Evolutionary conservation across 2,113 vertebrate species (phyloP).

Genomic region (Alexandromys fortis): DNA sequence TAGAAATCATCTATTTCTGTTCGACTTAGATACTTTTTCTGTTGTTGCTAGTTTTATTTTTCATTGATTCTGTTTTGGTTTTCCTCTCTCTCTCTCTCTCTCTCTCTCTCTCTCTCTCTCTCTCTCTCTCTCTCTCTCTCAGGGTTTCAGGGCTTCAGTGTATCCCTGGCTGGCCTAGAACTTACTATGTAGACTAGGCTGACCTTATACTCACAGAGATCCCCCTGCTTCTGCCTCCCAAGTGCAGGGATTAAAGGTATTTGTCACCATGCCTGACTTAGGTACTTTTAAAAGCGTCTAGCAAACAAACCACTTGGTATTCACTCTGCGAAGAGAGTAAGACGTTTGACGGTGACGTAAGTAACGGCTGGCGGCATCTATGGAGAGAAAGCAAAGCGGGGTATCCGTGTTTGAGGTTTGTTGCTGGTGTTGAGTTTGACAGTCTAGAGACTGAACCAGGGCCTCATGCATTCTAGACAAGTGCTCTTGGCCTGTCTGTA

Average conservation of each 20-base stretch:
- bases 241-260: background rate
- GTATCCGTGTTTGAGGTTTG: background rate
- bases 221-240: background rate
- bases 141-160: background rate
- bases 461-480: background rate
- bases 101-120: no score
- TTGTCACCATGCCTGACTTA: background rate
- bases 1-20: background rate
- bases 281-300: background rate
- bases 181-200: background rate
- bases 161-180: background rate
- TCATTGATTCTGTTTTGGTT: background rate
- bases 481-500: background rate
- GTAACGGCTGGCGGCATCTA: background rate
- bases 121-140: no score
- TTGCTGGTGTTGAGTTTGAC: background rate
- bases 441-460: background rate
- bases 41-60: background rate
- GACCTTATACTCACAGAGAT: background rate
- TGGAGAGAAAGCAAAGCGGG: background rate
- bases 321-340: background rate
- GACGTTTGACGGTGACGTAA: background rate
- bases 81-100: no score
- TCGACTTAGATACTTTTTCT: background rate
- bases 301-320: background rate